Evolutionary conservation across 2,888 invertebrate species (phyloP), one percentile per base, ranked within the genome.

Genomic region (Eristalis arbustorum): DNA sequence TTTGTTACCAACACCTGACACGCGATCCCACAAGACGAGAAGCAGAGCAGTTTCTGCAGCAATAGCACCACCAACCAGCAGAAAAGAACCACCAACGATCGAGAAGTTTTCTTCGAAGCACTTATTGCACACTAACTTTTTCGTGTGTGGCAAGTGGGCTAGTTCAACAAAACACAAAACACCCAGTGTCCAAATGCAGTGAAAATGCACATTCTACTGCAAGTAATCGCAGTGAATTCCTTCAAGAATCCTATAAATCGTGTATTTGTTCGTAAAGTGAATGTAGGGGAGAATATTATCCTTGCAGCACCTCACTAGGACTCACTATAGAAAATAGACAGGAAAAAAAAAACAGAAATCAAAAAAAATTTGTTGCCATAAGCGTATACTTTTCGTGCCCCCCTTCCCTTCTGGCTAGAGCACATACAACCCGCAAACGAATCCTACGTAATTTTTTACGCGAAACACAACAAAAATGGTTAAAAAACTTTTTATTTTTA

Each of bases 381-480:
- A 68, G 61, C 25, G 22, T 49, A 74, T 67, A 63, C 56, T 66
- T 63, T 73, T 56, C 61, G 28, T 34, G 10, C 22, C 22, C 59
- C 62, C 57, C 22, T 56, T 59, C 8, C 18, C 18, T 25, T 63
- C 18, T 62, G 71, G 67, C 42, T 5, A 11, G 13, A 18, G 13
- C 66, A 59, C 57, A 73, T 57, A 75, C 72, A 71, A 75, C 56
- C 77, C 64, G 23, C 82, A 78, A 56, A 3, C 73, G 61, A 82
- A 74, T 87, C 78, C 87, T 87, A 87, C 83, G 87, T 87, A 87
- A 83, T 87, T 84, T 66, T 59, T 56, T 62, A 64, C 57, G 59
- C 37, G 74, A 62, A 74, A 22, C 66, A 79, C 59, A 67, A 37
- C 25, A 56, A 74, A 72, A 73, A 79, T 84, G 69, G 84, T 66